Evolutionary conservation across 2,797 vertebrate genomes (phyloP).

Genomic region (Botia kubotai): DNA sequence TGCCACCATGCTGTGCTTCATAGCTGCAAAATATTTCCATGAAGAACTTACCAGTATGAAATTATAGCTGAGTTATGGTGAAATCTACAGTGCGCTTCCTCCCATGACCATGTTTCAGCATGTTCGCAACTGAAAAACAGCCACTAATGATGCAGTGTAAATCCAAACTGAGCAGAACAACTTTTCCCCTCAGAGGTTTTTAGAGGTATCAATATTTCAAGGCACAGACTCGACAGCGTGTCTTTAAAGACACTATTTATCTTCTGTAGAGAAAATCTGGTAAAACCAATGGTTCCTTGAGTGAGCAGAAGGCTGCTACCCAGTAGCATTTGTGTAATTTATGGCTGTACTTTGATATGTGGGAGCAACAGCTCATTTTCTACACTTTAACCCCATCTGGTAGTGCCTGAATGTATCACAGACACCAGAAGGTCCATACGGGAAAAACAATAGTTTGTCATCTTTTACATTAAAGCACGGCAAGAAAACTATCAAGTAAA

Average conservation of each 20-base stretch:
- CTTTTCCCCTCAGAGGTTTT: background rate
- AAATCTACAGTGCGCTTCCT: conserved; percentile 6
- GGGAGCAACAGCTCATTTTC: conserved; percentile 32
- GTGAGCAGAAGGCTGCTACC: conserved; percentile 17
- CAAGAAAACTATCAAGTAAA: conserved; percentile 21
- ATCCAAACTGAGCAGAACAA: conserved; percentile 2
- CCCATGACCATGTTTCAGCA: background rate
- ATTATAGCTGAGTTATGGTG: conserved; percentile 2
- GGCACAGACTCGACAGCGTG: conserved; percentile 1
- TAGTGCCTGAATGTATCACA: conserved; percentile 17
- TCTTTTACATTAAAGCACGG: conserved; percentile 32
- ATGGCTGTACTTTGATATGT: background rate
- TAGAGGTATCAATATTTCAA: conserved; percentile 7
- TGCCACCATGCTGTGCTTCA: background rate
- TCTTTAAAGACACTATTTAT: conserved; percentile 20
- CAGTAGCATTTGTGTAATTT: conserved; percentile 39
- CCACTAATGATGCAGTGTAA: conserved; percentile 20
- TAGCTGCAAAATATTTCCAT: conserved; percentile 27
- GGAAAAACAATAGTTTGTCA: conserved; percentile 32
- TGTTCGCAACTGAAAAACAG: conserved; percentile 16
- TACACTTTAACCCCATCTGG: conserved; percentile 31
- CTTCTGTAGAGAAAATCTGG: conserved; percentile 22
- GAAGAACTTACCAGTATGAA: background rate
- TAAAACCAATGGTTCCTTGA: conserved; percentile 12
- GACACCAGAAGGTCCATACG: conserved; percentile 30